Base-by-base conservation (phyloP, 2,797 vertebrate species). In the Todus mexicanus region DNA sequence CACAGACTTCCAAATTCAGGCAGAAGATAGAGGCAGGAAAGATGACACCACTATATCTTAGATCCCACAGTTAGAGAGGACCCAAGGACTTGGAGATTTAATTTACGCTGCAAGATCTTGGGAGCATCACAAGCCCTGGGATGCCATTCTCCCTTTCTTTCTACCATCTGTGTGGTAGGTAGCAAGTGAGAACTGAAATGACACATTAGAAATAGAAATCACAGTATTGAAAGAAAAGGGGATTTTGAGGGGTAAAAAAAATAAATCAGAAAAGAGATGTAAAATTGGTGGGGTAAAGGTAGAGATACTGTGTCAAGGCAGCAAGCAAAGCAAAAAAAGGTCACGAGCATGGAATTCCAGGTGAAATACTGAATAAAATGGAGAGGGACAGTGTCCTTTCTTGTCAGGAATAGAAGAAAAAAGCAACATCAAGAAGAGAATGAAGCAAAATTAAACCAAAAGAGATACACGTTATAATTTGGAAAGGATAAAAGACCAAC, bases 401-500 rank as follows among this genome's bases (percentile, higher is more conserved):
- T 74, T 45, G 43, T 38, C 48, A 71, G 57, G 42, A 80, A 48
- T 35, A 71, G 25, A 85, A 87, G 25, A 16, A 65, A 90, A 73
- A 90, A 48, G 16, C 57, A 6, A 56, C 73, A 33, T 15, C 33
- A 42, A 37, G 27, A 73, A 60, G 7, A 15, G 27, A 85, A 69
- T 31, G 33, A 78, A 51, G 31, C 18, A 80, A 77, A 84, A 87
- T 71, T 66, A 77, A 95, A 92, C 72, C 48, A 43, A 18, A 75
- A 73, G 76, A 56, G 70, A 86, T 54, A 90, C 56, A 48, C 35
- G 48, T 50, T 88, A 60, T 66, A 87, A 88, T 93, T 91, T 72
- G 70, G 56, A 76, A 86, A 79, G 78, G 89, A 92, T 88, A 87
- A 94, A 91, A 93, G 53, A 51, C 26, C 40, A 57, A 17, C 21